Base-by-base conservation (phyloP, 2,113 vertebrate species). In the Pipra filicauda region DNA sequence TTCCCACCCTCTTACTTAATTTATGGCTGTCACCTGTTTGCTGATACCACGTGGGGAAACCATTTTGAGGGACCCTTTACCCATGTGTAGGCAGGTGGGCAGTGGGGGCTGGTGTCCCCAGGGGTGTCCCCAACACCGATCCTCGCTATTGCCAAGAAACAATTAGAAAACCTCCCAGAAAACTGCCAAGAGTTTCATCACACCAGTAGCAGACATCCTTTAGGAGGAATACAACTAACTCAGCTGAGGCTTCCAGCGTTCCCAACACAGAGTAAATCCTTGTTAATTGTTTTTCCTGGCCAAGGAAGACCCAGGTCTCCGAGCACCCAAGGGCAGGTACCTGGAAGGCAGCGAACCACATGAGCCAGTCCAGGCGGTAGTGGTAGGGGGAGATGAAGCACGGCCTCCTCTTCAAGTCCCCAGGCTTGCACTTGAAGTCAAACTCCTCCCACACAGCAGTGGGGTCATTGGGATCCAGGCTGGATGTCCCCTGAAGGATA, bases 281-380 rank as follows among this genome's bases (percentile, higher is more conserved):
- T 6, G 12, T 1, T 35, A 74, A 48, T 49, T 20, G 15, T 14
- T 90, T 59, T 80, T 64, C 79, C 65, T 54, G 79, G 9, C n/a
- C 23, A 8, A 39, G 77, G 44, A 35, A 78, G 49, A 43, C 9
- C 12, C 23, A 31, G 17, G 37, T 7, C 48, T 64, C 5, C 3
- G 28, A 10, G 62, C 49, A 43, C 15, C 8, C 51, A 22, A 37
- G 65, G 75, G 33, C 55, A 43, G 44, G n/a, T 19, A 99, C 99
- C 99, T 99, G 99, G 95, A 99, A 99, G 69, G 99, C 99, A 2
- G 99, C 98, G 0, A 99, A 99, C 99, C 99, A 99, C 99, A 99
- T 99, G 31, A 99, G 99, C 99, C 99, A 99, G 98, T 99, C 99
- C 19, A 99, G 98, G 59, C 99, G 98, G 95, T 99, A 98, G 97